A percentile compares a stretch with the other conserved stretches of the same genome.
phyloP scores from a whole-genome alignment of 2,888 invertebrate species.

The Eulithis prunata region DNA sequence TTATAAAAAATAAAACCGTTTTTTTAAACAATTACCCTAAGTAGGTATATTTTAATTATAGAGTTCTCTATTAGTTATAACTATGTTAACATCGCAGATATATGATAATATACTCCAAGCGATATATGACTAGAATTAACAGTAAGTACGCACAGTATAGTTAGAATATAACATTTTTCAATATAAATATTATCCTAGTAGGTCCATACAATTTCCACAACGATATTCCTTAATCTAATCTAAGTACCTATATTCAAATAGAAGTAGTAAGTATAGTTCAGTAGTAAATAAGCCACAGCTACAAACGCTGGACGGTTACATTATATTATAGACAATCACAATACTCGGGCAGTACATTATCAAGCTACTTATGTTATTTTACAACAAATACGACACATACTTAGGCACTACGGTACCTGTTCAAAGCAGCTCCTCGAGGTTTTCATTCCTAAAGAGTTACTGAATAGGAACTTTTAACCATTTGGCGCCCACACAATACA shows the following conservation, averaged over 20 bases:
- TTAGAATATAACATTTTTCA: slow-evolving; percentile 19
- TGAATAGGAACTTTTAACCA: no score
- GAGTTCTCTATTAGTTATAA: background rate
- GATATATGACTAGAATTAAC: background rate
- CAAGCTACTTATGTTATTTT: no score
- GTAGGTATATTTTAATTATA: no score
- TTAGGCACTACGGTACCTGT: no score
- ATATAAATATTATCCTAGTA: slow-evolving; percentile 23
- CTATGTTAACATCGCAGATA: background rate
- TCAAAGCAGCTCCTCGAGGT: no score
- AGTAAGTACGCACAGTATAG: background rate
- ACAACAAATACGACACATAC: no score
- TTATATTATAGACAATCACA: background rate
- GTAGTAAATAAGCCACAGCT: slow-evolving; percentile 13
- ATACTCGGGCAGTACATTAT: background rate
- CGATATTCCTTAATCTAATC: slow-evolving; percentile 15
- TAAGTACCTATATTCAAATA: background rate
- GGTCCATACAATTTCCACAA: slow-evolving; percentile 17
- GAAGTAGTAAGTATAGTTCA: no score
- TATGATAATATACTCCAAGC: background rate
- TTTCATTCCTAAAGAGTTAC: no score
- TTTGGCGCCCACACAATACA: no score
- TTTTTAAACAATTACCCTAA: no score
- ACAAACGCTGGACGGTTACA: slow-evolving; percentile 6
- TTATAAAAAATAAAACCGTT: no score